Evolutionary conservation across 2,888 invertebrate species (phyloP).

Genomic region (Heliconius cydno): DNA sequence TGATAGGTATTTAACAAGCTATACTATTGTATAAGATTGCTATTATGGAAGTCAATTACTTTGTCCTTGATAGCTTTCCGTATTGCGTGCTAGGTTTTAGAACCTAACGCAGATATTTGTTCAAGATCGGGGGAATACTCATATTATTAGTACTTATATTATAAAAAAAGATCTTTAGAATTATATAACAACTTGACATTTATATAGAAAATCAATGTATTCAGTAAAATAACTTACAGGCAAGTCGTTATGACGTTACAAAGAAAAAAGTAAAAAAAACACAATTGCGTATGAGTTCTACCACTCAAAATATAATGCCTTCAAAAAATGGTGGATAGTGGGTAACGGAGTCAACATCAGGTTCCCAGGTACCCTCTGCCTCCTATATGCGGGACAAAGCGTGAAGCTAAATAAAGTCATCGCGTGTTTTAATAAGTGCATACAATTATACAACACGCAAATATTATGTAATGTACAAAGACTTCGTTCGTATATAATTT

Average conservation of each 20-base stretch:
- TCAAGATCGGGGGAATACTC: background rate
- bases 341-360: background rate
- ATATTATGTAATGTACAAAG: background rate
- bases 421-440: background rate
- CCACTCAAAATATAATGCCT: too few species aligned
- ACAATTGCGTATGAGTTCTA: too few species aligned
- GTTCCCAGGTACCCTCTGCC: background rate
- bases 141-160: background rate
- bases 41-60: background rate
- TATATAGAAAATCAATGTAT: too few species aligned
- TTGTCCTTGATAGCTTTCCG: background rate
- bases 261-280: too few species aligned
- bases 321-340: too few species aligned
- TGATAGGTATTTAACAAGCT: background rate
- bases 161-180: too few species aligned
- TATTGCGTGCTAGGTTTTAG: background rate
- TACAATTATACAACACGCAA: background rate
- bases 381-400: too few species aligned
- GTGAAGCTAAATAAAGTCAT: background rate
- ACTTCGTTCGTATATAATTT: slow-evolving; percentile 9
- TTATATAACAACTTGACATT: too few species aligned
- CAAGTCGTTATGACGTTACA: too few species aligned
- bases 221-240: too few species aligned
- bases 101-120: background rate
- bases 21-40: background rate